Evolutionary conservation across 2,797 vertebrate genomes (phyloP), one percentile per base, ranked within the genome.

Genomic region (Poeciliopsis paucimaculata): DNA sequence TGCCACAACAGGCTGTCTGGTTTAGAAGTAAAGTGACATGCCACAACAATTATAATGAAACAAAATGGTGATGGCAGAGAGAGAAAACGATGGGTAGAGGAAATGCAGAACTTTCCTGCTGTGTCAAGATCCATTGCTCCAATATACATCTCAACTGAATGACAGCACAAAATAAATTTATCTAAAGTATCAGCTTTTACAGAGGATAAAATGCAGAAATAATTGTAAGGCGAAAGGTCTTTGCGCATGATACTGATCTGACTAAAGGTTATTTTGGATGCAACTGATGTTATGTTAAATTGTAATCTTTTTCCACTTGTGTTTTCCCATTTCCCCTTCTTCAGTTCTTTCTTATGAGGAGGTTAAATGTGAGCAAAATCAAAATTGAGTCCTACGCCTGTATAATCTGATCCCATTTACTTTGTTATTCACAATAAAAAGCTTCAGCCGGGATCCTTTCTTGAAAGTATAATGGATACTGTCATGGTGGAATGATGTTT

Each of bases 331-430:
- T 89, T 83, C 26, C 36, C 43, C 18, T 23, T 84, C 74, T 85
- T 87, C 49, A 76, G 77, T 83, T 84, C 77, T 81, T 83, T 87
- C 71, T 85, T 81, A 87, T 73, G 87, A 82, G 26, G 76, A 91
- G 91, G 89, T 93, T 88, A 87, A 93, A 82, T 81, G 82, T 84
- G 82, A 92, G 74, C 57, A 77, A 88, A 91, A 89, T 87, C 80
- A 73, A 87, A 92, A 92, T 75, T 2, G 57, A 81, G 81, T 77
- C 84, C 84, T 78, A 71, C 76, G 45, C 77, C 81, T 85, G 76
- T 88, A 88, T 86, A 93, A 91, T 91, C 77, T 82, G 85, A 91
- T 92, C 88, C 83, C 80, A 87, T 94, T 92, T 91, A 89, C 84
- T 85, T 91, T 88, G 89, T 87, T 83, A 88, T 94, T 91, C 88